Evolutionary conservation across 2,888 invertebrate genomes (phyloP).

Genomic region (Caenorhabditis sp.): DNA sequence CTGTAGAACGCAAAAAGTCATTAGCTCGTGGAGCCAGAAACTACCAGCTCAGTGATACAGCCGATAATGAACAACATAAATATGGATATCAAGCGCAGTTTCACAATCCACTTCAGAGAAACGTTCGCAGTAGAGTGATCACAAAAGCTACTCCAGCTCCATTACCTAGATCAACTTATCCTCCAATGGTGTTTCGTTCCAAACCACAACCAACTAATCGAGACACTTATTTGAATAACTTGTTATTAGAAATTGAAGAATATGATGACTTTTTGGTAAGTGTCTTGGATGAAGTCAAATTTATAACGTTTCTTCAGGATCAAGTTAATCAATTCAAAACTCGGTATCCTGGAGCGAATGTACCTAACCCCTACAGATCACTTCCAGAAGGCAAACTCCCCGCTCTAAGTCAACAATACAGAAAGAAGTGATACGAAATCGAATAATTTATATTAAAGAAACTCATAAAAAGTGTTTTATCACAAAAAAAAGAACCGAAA

Average conservation of each 20-base stretch:
- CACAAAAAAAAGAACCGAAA: no score
- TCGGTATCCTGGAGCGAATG: slow-evolving; percentile 39
- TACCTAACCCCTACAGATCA: slow-evolving; percentile 43
- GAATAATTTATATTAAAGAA: no score
- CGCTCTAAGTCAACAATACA: slow-evolving; percentile 18
- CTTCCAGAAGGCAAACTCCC: slow-evolving; percentile 51
- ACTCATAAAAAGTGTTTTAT: no score
- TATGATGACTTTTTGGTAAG: slow-evolving; percentile 53
- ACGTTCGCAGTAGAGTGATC: not conserved
- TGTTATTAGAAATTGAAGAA: slow-evolving; percentile 50
- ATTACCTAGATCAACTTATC: slow-evolving; percentile 20
- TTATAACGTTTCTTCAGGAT: slow-evolving; percentile 32
- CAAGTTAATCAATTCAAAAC: slow-evolving; percentile 41
- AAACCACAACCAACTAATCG: slow-evolving; percentile 39
- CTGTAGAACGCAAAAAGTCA: not conserved
- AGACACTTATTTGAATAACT: slow-evolving; percentile 40
- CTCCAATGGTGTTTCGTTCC: slow-evolving; percentile 43
- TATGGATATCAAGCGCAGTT: slow-evolving; percentile 34
- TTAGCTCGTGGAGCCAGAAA: slow-evolving; percentile 34
- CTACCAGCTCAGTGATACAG: slow-evolving; percentile 33
- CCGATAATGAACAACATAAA: not conserved
- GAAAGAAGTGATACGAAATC: no score
- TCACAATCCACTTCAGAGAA: slow-evolving; percentile 23
- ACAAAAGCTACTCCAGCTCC: not conserved
- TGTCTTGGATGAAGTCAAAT: not conserved